Conservation (phyloP, 2,888 invertebrate species). For the Eustalomyia histrio region DNA sequence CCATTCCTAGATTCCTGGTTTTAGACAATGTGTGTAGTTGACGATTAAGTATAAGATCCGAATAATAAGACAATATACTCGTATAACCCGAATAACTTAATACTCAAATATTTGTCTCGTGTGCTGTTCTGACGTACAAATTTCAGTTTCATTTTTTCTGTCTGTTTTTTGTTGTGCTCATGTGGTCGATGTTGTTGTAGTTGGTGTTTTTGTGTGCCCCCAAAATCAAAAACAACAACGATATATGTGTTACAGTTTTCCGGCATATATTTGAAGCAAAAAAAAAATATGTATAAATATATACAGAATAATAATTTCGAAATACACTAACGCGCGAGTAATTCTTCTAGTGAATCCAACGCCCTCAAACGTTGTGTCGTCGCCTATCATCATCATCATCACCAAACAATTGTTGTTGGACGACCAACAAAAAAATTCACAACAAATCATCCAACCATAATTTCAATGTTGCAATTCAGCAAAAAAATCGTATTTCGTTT, state of each 20-base stretch:
- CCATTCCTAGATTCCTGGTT: no score
- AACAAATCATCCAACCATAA: conserved; percentile 50
- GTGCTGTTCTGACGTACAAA: conserved; percentile 53
- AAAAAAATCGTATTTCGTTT: conserved; percentile 27
- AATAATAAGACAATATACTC: no score
- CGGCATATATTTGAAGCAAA: conserved; percentile 47
- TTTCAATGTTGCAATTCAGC: conserved; percentile 65
- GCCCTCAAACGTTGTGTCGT: conserved; percentile 52
- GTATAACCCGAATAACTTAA: no score
- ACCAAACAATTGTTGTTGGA: conserved; percentile 41
- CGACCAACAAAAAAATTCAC: conserved; percentile 30
- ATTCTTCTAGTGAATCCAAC: conserved; percentile 54
- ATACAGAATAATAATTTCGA: conserved; percentile 26
- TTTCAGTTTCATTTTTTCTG: conserved; percentile 6
- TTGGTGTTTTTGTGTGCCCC: conserved; percentile 22
- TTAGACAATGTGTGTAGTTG: no score
- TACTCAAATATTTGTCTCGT: conserved; percentile 31
- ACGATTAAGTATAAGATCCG: no score
- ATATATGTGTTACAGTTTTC: conserved; percentile 56
- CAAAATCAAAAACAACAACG: conserved; percentile 10
- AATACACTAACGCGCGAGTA: conserved; percentile 2
- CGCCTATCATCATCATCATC: conserved; percentile 46
- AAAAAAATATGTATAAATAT: conserved; percentile 17
- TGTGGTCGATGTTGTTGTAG: conserved; percentile 1
- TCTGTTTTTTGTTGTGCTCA: conserved; percentile 1